Evolutionary conservation across 1,140 invertebrate species (phyloP).

Genomic region (Magallana gigas): DNA sequence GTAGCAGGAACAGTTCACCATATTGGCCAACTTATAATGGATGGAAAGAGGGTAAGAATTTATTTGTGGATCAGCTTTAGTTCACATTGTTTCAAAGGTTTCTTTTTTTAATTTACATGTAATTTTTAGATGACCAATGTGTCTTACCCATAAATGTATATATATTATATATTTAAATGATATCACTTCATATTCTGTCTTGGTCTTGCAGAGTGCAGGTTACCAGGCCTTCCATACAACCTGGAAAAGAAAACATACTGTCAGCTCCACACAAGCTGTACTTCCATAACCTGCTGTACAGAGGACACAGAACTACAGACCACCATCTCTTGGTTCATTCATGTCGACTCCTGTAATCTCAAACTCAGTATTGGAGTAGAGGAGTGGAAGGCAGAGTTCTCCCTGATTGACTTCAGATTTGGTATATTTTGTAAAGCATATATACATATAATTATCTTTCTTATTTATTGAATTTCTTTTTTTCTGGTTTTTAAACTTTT

Average conservation of each 20-base stretch:
- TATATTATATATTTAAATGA: too few species aligned
- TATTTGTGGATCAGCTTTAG: too few species aligned
- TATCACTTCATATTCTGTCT: too few species aligned
- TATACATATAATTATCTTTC: not conserved
- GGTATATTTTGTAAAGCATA: not conserved
- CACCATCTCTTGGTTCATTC: slow-evolving; percentile 33
- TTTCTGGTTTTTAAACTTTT: too few species aligned
- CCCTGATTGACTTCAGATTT: slow-evolving; percentile 41
- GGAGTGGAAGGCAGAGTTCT: slow-evolving; percentile 46
- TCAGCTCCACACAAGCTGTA: slow-evolving; percentile 47
- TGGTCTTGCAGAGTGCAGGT: not conserved
- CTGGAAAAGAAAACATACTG: slow-evolving; percentile 36
- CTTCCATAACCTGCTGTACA: slow-evolving; percentile 48
- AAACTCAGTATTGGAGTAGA: slow-evolving; percentile 49
- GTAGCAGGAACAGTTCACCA: slow-evolving; percentile 38
- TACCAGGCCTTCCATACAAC: slow-evolving; percentile 38
- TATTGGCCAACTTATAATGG: slow-evolving; percentile 43
- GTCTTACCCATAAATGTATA: too few species aligned
- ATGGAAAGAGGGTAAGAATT: slow-evolving; percentile 29
- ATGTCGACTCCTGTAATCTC: slow-evolving; percentile 43
- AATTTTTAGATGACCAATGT: too few species aligned
- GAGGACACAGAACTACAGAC: slow-evolving; percentile 41
- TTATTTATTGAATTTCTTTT: too few species aligned
- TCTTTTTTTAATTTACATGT: too few species aligned
- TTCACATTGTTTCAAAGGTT: too few species aligned